Evolutionary conservation across 2,113 vertebrate species (phyloP), one percentile per base, ranked within the genome.

Genomic region (Chascanopsetta lugubris): DNA sequence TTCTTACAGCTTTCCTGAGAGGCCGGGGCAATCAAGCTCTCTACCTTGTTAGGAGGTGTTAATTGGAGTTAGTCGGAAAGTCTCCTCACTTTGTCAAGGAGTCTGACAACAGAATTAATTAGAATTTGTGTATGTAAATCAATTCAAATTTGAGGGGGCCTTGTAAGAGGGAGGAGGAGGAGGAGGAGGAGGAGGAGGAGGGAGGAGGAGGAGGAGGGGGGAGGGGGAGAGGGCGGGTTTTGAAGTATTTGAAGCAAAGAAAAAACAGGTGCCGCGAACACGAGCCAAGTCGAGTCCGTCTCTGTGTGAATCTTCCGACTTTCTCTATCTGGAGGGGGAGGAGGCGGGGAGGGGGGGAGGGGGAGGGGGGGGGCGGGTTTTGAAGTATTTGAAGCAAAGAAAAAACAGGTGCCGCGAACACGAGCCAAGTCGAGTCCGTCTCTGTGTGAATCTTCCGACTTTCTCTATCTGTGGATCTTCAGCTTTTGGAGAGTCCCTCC

Each of bases 61-160:
- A 97, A 99, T 98, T 99, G 95, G 95, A 96, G 94, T 94, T 95
- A 95, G 93, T 92, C 93, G 95, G 91, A 93, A n/a, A n/a, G n/a
- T n/a, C 93, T 94, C 94, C 94, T 95, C 94, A 87, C 91, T 94
- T 95, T 93, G 94, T 96, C 96, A 95, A 95, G 92, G 90, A 94
- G 94, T 91, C 94, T 93, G 94, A 92, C 92, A 93, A 90, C 88
- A 90, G 91, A 92, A 91, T 92, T 92, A 92, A 93, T 92, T 92
- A 92, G 85, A 90, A 89, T 89, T 83, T 53, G 61, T 72, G 84
- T 89, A 91, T 89, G 88, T 85, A 91, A 91, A 90, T 88, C 77
- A 85, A 88, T 90, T 92, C 88, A 87, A 90, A 90, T 87, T 84
- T n/a, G n/a, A n/a, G 87, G 88, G 76, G 72, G 75, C 69, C 72